These are phyloP conservation scores for Scolopax bukidnonensis DNA, from an alignment of 2,797 vertebrate species.

Conservation along the genomic window DNA sequence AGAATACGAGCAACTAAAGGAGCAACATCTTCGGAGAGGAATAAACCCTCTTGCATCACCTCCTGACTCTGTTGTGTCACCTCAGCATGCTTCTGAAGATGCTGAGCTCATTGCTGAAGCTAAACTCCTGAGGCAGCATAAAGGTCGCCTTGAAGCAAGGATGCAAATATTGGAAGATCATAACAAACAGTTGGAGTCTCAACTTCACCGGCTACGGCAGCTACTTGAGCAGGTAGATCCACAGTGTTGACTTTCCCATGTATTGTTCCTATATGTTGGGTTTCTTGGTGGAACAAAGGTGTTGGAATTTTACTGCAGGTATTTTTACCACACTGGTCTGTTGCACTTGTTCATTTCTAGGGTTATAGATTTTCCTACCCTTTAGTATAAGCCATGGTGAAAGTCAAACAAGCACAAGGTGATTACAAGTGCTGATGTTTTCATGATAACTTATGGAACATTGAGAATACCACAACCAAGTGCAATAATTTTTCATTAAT, in stretches of 20 bases:
- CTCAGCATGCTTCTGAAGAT: constrained; percentile 83
- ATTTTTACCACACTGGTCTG: background rate
- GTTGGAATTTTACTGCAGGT: background rate
- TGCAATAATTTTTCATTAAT: background rate
- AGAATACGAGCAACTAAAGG: constrained; percentile 93
- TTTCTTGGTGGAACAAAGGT: background rate
- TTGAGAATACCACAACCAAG: background rate
- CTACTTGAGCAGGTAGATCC: constrained; percentile 92
- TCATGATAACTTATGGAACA: background rate
- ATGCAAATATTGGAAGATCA: constrained; percentile 99
- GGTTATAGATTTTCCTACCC: background rate
- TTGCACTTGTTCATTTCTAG: background rate
- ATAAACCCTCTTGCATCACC: constrained; percentile 75
- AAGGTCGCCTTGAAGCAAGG: constrained; percentile 93
- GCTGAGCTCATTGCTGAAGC: constrained; percentile 96
- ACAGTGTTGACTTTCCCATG: background rate
- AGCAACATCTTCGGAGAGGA: constrained; percentile 87
- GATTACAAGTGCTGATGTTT: background rate
- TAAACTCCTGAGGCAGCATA: constrained; percentile 94
- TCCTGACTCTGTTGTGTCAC: constrained; percentile 80
- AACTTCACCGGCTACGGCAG: constrained; percentile 92
- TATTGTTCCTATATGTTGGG: background rate
- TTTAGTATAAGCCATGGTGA: background rate
- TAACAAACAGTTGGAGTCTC: constrained; percentile 96
- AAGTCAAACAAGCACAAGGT: background rate